phyloP scores from a whole-genome alignment of 2,888 invertebrate species.

The Acanthosepion pharaonis region DNA sequence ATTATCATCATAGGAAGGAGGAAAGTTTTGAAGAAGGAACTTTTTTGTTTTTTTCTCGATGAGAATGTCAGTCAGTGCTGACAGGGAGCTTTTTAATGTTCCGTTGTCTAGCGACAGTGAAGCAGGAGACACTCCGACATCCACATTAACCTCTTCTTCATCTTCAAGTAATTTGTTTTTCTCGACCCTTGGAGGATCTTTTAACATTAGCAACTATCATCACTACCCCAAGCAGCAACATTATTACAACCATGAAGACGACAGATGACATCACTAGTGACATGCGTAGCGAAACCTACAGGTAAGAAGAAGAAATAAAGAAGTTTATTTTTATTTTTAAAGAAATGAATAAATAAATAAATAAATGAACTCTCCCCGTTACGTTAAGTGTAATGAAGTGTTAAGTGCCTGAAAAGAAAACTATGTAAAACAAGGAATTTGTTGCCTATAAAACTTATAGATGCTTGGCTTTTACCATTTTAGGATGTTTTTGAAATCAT shows the following conservation, averaged over 20 bases:
- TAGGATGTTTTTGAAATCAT: no score
- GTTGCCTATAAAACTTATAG: no score
- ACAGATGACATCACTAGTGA: constrained; percentile 8
- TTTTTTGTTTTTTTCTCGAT: neutral
- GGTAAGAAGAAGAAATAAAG: neutral
- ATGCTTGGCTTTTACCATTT: no score
- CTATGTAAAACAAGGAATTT: no score
- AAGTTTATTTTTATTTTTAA: no score
- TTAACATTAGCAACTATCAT: neutral
- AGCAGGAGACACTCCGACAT: constrained; percentile 54
- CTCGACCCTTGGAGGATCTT: neutral
- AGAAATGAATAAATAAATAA: no score
- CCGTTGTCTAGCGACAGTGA: constrained; percentile 69
- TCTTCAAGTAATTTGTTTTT: neutral
- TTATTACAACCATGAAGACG: neutral
- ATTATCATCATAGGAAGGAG: neutral
- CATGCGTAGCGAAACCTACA: neutral
- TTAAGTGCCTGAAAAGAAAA: no score
- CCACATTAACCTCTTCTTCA: neutral
- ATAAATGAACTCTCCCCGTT: no score
- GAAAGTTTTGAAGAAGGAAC: neutral
- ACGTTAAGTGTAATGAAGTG: no score
- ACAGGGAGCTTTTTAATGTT: constrained; percentile 53
- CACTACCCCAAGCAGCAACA: neutral
- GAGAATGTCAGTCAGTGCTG: neutral